Base-by-base conservation (phyloP, 2,888 invertebrate genomes). In the Onchidella celtica region DNA sequence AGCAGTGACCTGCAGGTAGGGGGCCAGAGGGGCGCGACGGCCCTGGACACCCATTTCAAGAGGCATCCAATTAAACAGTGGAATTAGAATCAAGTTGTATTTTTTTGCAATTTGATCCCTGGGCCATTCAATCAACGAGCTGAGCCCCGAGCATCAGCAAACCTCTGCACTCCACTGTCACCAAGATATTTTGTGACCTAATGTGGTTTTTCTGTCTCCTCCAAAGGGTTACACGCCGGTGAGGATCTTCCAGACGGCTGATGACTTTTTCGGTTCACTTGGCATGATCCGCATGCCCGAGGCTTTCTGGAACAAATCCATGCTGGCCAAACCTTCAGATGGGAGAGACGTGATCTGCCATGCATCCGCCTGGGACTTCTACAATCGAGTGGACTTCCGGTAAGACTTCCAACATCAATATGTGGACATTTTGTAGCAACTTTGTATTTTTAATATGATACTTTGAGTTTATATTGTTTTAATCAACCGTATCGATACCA, bases 311-410 rank as follows among this genome's bases (percentile, higher is more conserved):
- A 95, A 96, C 66, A 95, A 95, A 34, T 97, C 97, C 0, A 95
- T 97, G 95, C 94, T 97, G 47, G 95, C 96, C 86, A 95, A 96
- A 80, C 97, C 97, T 0, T 93, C 95, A n/a, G 96, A 96, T 86
- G 94, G 96, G 3, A 82, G 95, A 95, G 91, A 94, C 40, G 94
- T 95, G 0, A 94, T 95, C 75, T 96, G 96, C 85, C 94, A 95
- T 87, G 95, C 95, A 0, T 95, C 95, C 1, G 96, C 97, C 0
- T 97, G 97, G 97, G 97, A 97, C 93, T 97, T 97, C 93, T 97
- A 96, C 90, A 96, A 97, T 90, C 95, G 95, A 88, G 95, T 96
- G 90, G 97, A 97, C 92, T 97, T 97, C 90, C 95, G 97, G 97
- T 96, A 91, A 70, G n/a, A 21, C 2, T 69, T n/a, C n/a, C n/a